Percentiles rank a stretch among this genome's conserved stretches.
phyloP scores from a whole-genome alignment of 2,888 invertebrate genomes.

The Nysson spinosus region DNA sequence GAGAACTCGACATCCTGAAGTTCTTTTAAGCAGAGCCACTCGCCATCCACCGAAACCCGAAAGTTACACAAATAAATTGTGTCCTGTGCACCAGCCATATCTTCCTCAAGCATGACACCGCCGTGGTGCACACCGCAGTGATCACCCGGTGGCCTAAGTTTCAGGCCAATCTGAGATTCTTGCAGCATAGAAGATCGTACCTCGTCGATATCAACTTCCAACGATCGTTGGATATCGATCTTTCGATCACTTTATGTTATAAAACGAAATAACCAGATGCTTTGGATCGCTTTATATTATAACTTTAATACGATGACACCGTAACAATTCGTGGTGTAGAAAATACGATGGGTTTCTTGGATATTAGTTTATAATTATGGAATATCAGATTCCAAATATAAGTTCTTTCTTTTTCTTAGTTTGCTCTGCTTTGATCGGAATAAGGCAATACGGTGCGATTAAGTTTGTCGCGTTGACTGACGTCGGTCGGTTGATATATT shows the following conservation, averaged over 20 bases:
- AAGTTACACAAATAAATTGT: constrained; percentile 98
- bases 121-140: constrained; percentile 67
- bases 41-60: constrained; percentile 97
- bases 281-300: no score
- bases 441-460: no score
- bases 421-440: no score
- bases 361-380: no score
- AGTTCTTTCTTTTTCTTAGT: no score
- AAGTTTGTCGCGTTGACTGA: constrained; percentile 3
- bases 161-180: constrained; percentile 69
- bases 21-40: constrained; percentile 97
- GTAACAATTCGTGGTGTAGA: no score
- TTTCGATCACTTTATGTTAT: no score
- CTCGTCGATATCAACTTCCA: constrained; percentile 22
- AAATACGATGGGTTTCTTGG: no score
- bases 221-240: background rate
- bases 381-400: no score
- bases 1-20: constrained; percentile 91
- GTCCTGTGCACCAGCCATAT: constrained; percentile 94
- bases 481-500: constrained; percentile 27
- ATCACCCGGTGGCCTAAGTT: constrained; percentile 70
- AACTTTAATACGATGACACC: no score
- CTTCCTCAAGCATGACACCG: constrained; percentile 79
- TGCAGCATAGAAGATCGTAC: constrained; percentile 71
- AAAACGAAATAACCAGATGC: no score